Evolutionary conservation across 2,888 invertebrate genomes (phyloP).

Genomic region (Bellardia pandia): DNA sequence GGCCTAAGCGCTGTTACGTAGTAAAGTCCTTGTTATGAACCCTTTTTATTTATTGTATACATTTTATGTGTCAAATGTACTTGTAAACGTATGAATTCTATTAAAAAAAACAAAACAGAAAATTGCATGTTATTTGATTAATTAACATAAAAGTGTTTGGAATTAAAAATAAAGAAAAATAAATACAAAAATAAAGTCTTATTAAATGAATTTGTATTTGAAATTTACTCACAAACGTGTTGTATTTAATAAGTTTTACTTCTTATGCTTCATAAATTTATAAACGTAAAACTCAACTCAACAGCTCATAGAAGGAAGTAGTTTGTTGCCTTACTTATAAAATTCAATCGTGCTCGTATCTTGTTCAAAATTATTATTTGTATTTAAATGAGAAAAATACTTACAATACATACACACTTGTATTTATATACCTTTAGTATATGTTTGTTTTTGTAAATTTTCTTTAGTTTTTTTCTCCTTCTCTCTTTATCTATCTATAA

Average conservation of each 20-base stretch:
- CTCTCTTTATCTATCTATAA: constrained; percentile 46
- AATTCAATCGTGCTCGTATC: constrained; percentile 41
- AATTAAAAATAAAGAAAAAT: constrained; percentile 9
- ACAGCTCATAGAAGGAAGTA: constrained; percentile 14
- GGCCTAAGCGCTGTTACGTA: not conserved
- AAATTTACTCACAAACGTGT: not conserved
- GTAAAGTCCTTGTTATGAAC: constrained; percentile 16
- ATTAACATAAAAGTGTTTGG: constrained; percentile 63
- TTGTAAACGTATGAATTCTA: constrained; percentile 20
- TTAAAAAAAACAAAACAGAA: not conserved
- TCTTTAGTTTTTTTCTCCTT: constrained; percentile 40
- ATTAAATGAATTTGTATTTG: constrained; percentile 29
- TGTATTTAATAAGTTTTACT: not conserved
- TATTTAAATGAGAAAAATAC: constrained; percentile 25
- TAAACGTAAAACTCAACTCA: constrained; percentile 39
- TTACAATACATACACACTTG: no score
- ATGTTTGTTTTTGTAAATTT: constrained; percentile 66
- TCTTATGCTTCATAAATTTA: not conserved
- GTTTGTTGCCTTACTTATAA: constrained; percentile 12
- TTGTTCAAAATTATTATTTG: constrained; percentile 54
- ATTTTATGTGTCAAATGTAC: constrained; percentile 54
- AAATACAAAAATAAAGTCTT: constrained; percentile 21
- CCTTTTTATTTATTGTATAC: constrained; percentile 4
- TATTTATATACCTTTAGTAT: not conserved
- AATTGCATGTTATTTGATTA: constrained; percentile 70